phyloP scores from a whole-genome alignment of 2,888 invertebrate genomes.

The Unio delphinus region DNA sequence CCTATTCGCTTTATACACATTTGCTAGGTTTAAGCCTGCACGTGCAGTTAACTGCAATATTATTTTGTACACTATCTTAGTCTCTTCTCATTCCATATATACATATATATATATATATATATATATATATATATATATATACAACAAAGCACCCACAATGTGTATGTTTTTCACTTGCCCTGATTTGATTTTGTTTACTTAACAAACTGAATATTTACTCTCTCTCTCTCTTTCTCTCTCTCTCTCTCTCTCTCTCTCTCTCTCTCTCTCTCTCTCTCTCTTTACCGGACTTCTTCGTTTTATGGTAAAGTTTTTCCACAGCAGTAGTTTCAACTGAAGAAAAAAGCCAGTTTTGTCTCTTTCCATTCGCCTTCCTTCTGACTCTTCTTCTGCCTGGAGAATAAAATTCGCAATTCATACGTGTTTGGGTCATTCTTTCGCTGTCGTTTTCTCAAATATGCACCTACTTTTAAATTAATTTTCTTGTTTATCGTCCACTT shows the following conservation, averaged over 20 bases:
- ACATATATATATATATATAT: not conserved
- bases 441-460: too few species aligned
- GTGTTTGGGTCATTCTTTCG: not conserved
- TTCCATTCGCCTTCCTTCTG: not conserved
- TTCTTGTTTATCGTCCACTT: too few species aligned
- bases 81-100: too few species aligned
- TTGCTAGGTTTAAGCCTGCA: too few species aligned
- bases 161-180: too few species aligned
- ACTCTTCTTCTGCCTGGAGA: not conserved
- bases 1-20: too few species aligned
- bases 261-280: not conserved
- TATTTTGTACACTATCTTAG: too few species aligned
- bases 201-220: not conserved
- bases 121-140: slow-evolving; percentile 3
- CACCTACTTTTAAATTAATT: not conserved
- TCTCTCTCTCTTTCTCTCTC: slow-evolving; percentile 1
- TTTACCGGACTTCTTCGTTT: slow-evolving; percentile 28
- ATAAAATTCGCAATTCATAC: too few species aligned
- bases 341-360: slow-evolving; percentile 12
- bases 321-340: slow-evolving; percentile 18
- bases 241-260: slow-evolving; percentile 4
- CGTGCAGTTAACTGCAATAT: too few species aligned
- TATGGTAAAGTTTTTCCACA: slow-evolving; percentile 30
- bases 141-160: too few species aligned
- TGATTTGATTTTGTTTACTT: too few species aligned